Conservation (phyloP, 1,140 invertebrate genomes). For the Drosophila parabipectinata region DNA sequence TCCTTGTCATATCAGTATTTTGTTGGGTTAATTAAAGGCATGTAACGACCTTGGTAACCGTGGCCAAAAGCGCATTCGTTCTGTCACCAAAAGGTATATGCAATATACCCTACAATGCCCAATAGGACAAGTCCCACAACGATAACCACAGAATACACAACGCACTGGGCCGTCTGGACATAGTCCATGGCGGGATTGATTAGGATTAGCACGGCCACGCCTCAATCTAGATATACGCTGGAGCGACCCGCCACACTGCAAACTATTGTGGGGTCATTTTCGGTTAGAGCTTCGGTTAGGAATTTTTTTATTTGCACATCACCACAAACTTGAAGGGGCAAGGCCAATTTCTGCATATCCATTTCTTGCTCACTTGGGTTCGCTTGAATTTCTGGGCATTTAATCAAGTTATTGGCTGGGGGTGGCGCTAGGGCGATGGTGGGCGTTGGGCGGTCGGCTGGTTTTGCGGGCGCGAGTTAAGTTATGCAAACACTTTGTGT, state of each 20-base stretch:
- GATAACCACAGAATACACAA: conserved; percentile 18
- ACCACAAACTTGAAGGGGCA: conserved; percentile 18
- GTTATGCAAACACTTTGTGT: conserved; percentile 77
- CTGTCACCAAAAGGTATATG: not conserved
- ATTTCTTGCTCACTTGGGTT: conserved; percentile 22
- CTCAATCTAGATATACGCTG: conserved; percentile 24
- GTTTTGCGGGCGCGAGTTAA: conserved; percentile 46
- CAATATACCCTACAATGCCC: conserved; percentile 13
- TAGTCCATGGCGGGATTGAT: conserved; percentile 27
- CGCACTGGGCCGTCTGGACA: conserved; percentile 17
- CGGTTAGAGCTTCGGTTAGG: not conserved
- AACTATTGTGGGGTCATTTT: conserved; percentile 24
- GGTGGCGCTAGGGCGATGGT: not conserved
- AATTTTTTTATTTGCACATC: conserved; percentile 22
- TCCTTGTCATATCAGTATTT: too few relatives aligned
- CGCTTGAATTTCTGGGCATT: conserved; percentile 25
- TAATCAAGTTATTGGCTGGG: conserved; percentile 60
- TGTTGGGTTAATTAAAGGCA: not conserved
- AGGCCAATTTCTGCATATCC: conserved; percentile 17
- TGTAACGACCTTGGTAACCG: not conserved
- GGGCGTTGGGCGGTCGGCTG: conserved; percentile 4
- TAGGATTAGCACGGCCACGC: conserved; percentile 43
- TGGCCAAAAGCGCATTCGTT: not conserved
- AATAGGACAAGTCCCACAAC: conserved; percentile 11
- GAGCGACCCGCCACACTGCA: conserved; percentile 3